Base-by-base conservation (phyloP, 2,888 invertebrate genomes). In the Erpobdella octoculata region DNA sequence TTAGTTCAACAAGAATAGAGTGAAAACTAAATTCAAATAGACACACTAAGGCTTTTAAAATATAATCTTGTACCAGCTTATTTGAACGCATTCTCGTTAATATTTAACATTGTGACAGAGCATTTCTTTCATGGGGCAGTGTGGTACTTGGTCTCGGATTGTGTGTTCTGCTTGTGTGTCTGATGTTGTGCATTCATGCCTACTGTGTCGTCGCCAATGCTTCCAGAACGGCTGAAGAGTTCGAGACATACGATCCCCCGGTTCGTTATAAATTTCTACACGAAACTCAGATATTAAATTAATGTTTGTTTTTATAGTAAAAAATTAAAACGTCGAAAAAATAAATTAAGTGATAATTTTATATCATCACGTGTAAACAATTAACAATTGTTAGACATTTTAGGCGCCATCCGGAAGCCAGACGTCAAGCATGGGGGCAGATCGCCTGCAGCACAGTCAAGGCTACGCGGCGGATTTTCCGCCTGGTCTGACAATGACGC, bases 141-240 rank as follows among this genome's bases (percentile, higher is more conserved):
- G 74, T 80, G 28, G 71, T 80, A 48, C 74, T 80, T 28, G 80
- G 77, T 0, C 72, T 80, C 15, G 81, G 81, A 1, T 74, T 80
- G 41, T 76, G 79, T 41, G 75, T 80, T 3, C 72, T 79, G 1
- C 62, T 80, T 31, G 74, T 80, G 36, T 79, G 80, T 66, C 72
- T 80, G 31, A 74, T 78, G 48, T 75, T 81, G 37, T 80, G 80
- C 73, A 73, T 79, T 33, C 79, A 81, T 74, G 80, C 81, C 73
- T 81, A 80, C 76, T 80, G 79, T 73, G 77, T 80, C 69, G 78
- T 79, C 76, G 77, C 79, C 73, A 78, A 62, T 62, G 8, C 31
- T n/a, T 33, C 62, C 31, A n/a, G 62, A 62, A n/a, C n/a, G n/a
- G 62, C 35, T 28, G 62, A 62, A 35, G 35, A 53, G 21, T 8